Evolutionary conservation across 2,888 invertebrate genomes (phyloP).

Genomic region (Nemotelus pantherinus): DNA sequence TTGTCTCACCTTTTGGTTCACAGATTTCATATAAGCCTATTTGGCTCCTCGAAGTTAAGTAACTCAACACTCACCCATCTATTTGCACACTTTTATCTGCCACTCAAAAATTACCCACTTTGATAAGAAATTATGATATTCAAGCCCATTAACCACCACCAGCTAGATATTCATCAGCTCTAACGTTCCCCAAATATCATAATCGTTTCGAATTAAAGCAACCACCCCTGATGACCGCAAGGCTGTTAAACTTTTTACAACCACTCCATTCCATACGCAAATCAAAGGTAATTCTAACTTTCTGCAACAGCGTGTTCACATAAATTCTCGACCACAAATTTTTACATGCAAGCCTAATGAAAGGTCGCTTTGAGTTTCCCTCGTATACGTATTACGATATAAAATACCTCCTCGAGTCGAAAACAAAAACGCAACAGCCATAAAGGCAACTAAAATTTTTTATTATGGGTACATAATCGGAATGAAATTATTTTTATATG

Average conservation of each 20-base stretch:
- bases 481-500: constrained; percentile 45
- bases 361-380: constrained; percentile 17
- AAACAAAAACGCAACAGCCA: neutral
- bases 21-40: too few relatives aligned
- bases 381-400: neutral
- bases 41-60: too few relatives aligned
- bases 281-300: neutral
- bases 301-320: neutral
- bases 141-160: too few relatives aligned
- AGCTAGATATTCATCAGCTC: too few relatives aligned
- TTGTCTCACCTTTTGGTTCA: too few relatives aligned
- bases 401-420: neutral
- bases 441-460: constrained; percentile 29
- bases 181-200: neutral
- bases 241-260: constrained; percentile 12
- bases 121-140: too few relatives aligned
- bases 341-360: constrained; percentile 28
- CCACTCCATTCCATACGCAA: neutral
- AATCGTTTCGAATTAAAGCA: neutral
- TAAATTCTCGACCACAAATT: constrained; percentile 22
- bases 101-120: too few relatives aligned
- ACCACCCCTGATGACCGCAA: constrained; percentile 18
- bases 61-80: too few relatives aligned
- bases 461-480: constrained; percentile 41
- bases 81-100: too few relatives aligned